Percentiles rank a stretch among this genome's conserved stretches.
phyloP scores from a whole-genome alignment of 2,888 invertebrate species.

The Thera britannica region DNA sequence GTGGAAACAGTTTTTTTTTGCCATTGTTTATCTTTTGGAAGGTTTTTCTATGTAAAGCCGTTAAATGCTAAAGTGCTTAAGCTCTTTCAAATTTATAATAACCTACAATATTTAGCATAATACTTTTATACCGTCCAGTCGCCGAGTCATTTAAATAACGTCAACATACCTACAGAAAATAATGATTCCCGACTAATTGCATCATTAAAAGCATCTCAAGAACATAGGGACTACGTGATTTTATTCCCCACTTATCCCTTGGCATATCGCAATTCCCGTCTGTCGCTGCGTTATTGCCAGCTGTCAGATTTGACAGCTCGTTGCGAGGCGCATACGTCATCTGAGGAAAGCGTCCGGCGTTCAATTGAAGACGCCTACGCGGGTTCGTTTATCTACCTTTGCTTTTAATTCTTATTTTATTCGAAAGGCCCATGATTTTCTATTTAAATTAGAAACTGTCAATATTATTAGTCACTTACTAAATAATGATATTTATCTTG shows the following conservation, averaged over 20 bases:
- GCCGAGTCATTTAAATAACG: not conserved
- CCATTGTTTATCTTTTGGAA: no score
- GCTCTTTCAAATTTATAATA: no score
- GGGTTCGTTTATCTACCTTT: constrained; percentile 17
- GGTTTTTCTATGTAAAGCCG: no score
- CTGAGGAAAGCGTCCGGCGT: constrained; percentile 37
- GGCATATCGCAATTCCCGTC: constrained; percentile 54
- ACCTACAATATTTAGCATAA: not conserved
- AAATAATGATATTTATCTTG: no score
- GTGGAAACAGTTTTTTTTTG: no score
- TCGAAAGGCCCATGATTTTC: no score
- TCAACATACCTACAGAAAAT: constrained; percentile 2
- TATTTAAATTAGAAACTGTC: no score
- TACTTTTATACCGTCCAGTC: not conserved
- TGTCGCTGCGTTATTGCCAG: constrained; percentile 55
- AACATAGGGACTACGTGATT: constrained; percentile 28
- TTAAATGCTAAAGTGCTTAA: no score
- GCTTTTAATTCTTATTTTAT: not conserved
- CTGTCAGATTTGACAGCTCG: constrained; percentile 61
- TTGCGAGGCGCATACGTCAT: constrained; percentile 53
- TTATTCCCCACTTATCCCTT: constrained; percentile 38
- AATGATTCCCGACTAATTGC: constrained; percentile 24
- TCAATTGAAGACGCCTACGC: constrained; percentile 53
- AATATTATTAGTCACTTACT: no score
- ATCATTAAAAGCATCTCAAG: constrained; percentile 33